Evolutionary conservation across 2,113 vertebrate species (phyloP), one percentile per base, ranked within the genome.

Genomic region (Macroglossus sobrinus): DNA sequence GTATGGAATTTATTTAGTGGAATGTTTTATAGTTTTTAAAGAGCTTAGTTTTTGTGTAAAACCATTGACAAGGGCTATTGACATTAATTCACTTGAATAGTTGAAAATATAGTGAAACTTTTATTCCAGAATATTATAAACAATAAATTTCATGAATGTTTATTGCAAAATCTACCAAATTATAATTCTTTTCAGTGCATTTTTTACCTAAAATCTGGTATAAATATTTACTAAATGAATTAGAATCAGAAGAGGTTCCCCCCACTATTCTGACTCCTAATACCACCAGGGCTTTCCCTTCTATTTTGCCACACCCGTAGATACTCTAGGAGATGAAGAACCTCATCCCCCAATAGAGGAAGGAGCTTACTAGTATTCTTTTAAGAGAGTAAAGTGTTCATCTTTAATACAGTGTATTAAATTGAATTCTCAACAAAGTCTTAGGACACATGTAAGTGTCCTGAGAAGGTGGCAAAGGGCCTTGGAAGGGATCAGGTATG

Each of bases 61-160:
- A 95, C 92, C 64, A 96, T 21, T 93, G 92, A 96, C 91, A 89
- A 96, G 87, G 92, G 94, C 94, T 95, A 96, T 92, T 95, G 97
- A 97, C 89, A 82, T 88, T 85, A 94, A 95, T 84, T 96, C 93
- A 88, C 76, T 84, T 85, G 59, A 96, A 84, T 89, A 93, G 47
- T 84, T n/a, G 74, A 57, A 84, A 98, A 84, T 21, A 85, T 71
- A 96, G 79, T 92, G 47, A 95, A 97, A 95, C 90, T 97, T 97
- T 91, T 71, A 95, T 95, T 95, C n/a, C 78, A 66, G 64, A 91
- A 87, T 82, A 38, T 84, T 72, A 86, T 95, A 92, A 96, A 93
- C 87, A 97, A 75, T 80, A 95, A 93, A 86, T 94, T 90, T 93
- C 79, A 96, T 89, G 38, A 94, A 94, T 94, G 93, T 95, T 84